phyloP scores from a whole-genome alignment of 2,113 vertebrate species.

The Beaufortia kweichowensis region DNA sequence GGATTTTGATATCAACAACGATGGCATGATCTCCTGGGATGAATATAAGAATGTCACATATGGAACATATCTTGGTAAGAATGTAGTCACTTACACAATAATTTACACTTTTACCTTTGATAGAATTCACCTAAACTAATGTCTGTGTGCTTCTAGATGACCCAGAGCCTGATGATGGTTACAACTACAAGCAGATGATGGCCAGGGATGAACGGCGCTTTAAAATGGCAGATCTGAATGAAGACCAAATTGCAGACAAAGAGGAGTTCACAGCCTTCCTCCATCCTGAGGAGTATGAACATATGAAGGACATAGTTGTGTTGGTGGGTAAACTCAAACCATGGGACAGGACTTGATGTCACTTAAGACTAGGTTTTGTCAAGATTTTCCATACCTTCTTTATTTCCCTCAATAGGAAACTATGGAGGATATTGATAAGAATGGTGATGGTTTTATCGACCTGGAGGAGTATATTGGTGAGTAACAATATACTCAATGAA shows the following conservation, averaged over 20 bases:
- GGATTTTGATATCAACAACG: slow-evolving; percentile 77
- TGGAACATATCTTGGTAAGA: slow-evolving; percentile 83
- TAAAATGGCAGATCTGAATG: slow-evolving; percentile 82
- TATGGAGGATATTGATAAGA: slow-evolving; percentile 94
- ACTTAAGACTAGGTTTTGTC: too few species aligned
- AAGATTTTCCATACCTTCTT: neutral
- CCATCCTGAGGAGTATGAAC: slow-evolving; percentile 88
- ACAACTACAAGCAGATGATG: slow-evolving; percentile 90
- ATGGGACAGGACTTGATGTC: too few species aligned
- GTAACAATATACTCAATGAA: too few species aligned
- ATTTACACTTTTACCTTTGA: too few species aligned
- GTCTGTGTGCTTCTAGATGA: slow-evolving; percentile 70
- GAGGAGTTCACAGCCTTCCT: slow-evolving; percentile 90
- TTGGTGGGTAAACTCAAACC: slow-evolving; percentile 77
- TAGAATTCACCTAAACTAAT: too few species aligned
- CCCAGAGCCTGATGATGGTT: slow-evolving; percentile 78
- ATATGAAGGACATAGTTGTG: slow-evolving; percentile 92
- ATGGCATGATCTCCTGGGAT: slow-evolving; percentile 82
- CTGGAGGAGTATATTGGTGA: slow-evolving; percentile 92
- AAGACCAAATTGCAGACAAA: slow-evolving; percentile 81
- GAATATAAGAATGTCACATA: slow-evolving; percentile 85
- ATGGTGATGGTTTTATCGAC: slow-evolving; percentile 88
- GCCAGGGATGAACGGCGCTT: slow-evolving; percentile 86
- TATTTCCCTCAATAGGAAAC: slow-evolving; percentile 79
- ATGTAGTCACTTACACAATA: neutral